Conservation (phyloP, 2,113 vertebrate genomes). For the Dryoscopus gambensis region DNA sequence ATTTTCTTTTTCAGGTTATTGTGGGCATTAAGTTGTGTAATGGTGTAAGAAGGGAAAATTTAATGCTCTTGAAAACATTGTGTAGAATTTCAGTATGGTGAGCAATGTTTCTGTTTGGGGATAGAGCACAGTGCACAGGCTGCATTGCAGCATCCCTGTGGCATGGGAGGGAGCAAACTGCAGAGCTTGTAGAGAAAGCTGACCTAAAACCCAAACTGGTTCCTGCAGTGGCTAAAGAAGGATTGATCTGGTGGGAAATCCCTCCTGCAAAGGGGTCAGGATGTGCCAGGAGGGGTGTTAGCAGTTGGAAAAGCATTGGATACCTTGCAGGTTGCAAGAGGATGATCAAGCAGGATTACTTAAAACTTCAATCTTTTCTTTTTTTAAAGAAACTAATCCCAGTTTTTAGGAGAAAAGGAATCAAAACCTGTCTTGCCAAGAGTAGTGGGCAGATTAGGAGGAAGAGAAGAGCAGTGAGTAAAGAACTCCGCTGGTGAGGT, state of each 20-base stretch:
- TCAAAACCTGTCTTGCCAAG: background rate
- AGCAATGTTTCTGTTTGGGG: background rate
- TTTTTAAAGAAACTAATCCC: accelerated
- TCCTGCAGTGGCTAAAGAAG: background rate
- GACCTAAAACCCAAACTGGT: background rate
- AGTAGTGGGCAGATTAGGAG: background rate
- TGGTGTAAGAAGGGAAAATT: background rate
- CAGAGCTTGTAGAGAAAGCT: background rate
- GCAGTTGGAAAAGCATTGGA: background rate
- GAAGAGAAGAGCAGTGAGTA: background rate
- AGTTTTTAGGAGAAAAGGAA: background rate
- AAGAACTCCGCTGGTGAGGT: background rate
- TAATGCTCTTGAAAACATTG: background rate
- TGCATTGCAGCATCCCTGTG: background rate
- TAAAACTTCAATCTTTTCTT: background rate
- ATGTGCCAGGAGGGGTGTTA: background rate
- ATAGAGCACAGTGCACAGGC: background rate
- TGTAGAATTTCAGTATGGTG: background rate
- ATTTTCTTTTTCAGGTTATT: background rate
- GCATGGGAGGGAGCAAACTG: background rate
- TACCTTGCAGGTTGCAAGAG: background rate
- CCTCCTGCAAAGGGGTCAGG: background rate
- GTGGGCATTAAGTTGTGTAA: background rate
- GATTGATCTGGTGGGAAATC: background rate
- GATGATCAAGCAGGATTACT: background rate